Evolutionary conservation across 1,140 invertebrate species (phyloP).

Genomic region (Antheraea mylitta): DNA sequence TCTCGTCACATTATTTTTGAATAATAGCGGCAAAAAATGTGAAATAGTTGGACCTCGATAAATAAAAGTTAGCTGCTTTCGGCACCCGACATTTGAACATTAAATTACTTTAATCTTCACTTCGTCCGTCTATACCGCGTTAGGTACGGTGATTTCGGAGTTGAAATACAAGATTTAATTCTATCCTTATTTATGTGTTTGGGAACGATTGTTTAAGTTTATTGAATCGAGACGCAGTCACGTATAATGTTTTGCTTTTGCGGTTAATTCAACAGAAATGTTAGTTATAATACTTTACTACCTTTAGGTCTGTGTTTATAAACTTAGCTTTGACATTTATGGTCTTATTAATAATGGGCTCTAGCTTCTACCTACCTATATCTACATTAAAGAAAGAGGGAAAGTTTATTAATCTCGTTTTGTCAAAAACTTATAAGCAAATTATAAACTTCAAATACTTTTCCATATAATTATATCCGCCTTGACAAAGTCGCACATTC

Average conservation of each 20-base stretch:
- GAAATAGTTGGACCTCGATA: constrained; percentile 43
- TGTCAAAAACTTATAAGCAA: no score
- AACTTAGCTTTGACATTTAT: not conserved
- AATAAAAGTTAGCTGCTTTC: constrained; percentile 50
- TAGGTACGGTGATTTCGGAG: constrained; percentile 12
- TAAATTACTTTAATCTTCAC: constrained; percentile 41
- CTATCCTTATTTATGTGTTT: constrained; percentile 12
- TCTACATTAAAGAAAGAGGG: no score
- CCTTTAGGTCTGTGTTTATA: not conserved
- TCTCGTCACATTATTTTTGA: constrained; percentile 36
- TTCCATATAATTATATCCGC: no score
- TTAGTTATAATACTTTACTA: not conserved
- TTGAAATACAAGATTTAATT: constrained; percentile 9
- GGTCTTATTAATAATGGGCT: no score
- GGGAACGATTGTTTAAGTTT: not conserved
- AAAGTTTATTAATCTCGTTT: no score
- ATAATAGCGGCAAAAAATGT: constrained; percentile 47
- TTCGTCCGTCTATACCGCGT: constrained; percentile 13
- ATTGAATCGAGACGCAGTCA: not conserved
- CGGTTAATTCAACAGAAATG: constrained; percentile 2
- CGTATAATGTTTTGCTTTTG: constrained; percentile 3
- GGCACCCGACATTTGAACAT: constrained; percentile 31
- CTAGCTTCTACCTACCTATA: no score
- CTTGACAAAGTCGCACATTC: no score
- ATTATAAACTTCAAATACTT: no score